Percentiles rank a stretch among this genome's conserved stretches.
Evolutionary conservation across 64 coral and sea anemone genomes (phyloP).

Genomic region (Montipora efflorescens): DNA sequence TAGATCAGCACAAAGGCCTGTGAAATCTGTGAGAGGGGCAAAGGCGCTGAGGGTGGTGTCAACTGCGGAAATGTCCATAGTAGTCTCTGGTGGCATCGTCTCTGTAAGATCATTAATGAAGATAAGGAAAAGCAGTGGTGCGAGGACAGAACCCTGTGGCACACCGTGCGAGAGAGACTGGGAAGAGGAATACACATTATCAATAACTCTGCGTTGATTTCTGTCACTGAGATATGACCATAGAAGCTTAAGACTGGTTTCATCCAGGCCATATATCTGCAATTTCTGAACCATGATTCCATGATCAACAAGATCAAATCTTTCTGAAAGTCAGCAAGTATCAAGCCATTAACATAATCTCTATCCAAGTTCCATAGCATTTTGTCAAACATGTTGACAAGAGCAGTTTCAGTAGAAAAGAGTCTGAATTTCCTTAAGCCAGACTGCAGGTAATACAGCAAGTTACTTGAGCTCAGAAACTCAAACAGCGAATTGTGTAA

Average conservation of each 20-base stretch:
- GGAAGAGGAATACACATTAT: neutral
- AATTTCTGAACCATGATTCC: constrained; percentile 3
- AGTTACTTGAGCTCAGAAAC: neutral
- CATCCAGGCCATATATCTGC: constrained; percentile 9
- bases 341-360: neutral
- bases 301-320: constrained; percentile 22
- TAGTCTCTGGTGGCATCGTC: no score
- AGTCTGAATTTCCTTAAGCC: neutral
- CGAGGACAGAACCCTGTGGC: neutral
- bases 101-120: no score
- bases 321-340: constrained; percentile 25
- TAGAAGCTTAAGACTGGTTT: neutral
- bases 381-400: constrained; percentile 1
- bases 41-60: no score
- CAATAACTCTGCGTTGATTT: neutral
- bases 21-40: no score
- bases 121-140: neutral
- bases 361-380: constrained; percentile 27
- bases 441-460: constrained; percentile 15
- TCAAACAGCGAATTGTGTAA: neutral
- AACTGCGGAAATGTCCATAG: no score
- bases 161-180: neutral
- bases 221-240: neutral
- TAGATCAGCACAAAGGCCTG: no score
- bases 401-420: constrained; percentile 35